Evolutionary conservation across 2,113 vertebrate species (phyloP).

Genomic region (Neogale vison): DNA sequence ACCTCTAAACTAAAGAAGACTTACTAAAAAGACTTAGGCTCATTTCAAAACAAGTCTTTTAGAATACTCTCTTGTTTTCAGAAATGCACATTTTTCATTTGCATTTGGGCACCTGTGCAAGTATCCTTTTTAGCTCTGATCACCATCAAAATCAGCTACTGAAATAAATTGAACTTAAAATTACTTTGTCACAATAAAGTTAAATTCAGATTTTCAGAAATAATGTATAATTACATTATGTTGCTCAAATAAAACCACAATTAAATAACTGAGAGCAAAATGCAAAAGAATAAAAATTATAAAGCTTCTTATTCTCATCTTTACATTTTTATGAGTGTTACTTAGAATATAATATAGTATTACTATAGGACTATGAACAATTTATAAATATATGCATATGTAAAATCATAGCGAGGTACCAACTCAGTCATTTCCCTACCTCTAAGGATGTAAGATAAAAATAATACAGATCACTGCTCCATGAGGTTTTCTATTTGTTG

Average conservation of each 20-base stretch:
- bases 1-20: neutral
- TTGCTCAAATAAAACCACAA: neutral
- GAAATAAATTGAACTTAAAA: neutral
- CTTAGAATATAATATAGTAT: neutral
- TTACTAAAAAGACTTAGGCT: neutral
- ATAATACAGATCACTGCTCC: neutral
- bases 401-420: neutral
- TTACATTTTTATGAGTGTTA: neutral
- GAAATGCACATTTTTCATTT: neutral
- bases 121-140: neutral
- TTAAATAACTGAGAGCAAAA: neutral
- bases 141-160: neutral
- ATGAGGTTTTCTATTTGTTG: neutral
- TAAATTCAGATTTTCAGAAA: neutral
- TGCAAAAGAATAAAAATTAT: neutral
- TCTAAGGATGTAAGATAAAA: neutral
- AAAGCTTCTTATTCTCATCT: neutral
- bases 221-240: neutral
- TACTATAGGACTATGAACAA: neutral
- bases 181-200: neutral
- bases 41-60: slow-evolving; percentile 4
- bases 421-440: neutral
- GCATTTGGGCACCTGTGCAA: neutral
- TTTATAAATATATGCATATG: neutral
- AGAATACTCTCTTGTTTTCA: neutral